A percentile compares a stretch with the other conserved stretches of the same genome.
phyloP scores from a whole-genome alignment of 30 jellyfish, hydroid and myxozoan genomes.

The Mastigias papua region DNA sequence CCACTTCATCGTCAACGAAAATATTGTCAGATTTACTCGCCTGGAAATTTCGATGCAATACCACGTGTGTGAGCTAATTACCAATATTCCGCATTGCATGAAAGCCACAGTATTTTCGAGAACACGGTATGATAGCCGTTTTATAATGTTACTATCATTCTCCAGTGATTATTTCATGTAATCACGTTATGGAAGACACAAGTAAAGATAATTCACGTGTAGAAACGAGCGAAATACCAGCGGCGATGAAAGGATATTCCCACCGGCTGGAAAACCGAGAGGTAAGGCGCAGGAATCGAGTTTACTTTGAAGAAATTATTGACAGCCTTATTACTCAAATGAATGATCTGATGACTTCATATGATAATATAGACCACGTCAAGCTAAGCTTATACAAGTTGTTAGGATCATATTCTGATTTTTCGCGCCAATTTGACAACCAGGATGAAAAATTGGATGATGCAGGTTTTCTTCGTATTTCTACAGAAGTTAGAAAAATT shows the following conservation, averaged over 20 bases:
- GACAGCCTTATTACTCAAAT: slow-evolving; percentile 20
- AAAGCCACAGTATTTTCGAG: background rate
- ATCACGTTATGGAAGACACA: background rate
- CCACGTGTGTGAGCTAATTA: background rate
- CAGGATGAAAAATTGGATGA: slow-evolving; percentile 20
- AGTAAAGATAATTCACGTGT: background rate
- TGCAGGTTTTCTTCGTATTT: background rate
- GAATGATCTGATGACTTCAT: slow-evolving; percentile 22
- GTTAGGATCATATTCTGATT: slow-evolving; percentile 22
- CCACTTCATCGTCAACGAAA: background rate
- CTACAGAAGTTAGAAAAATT: background rate
- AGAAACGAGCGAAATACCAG: background rate
- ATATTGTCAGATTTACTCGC: background rate
- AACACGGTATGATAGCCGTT: background rate
- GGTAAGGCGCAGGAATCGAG: slow-evolving; percentile 37
- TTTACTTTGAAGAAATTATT: slow-evolving; percentile 28
- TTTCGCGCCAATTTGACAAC: slow-evolving; percentile 40
- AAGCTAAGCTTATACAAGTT: slow-evolving; percentile 17
- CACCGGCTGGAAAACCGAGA: slow-evolving; percentile 36
- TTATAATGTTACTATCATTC: background rate
- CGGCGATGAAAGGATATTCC: slow-evolving; percentile 10
- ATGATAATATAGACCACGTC: slow-evolving; percentile 20
- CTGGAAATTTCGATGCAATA: background rate
- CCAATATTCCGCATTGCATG: background rate
- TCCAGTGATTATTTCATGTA: background rate